Conservation (phyloP, 2,888 invertebrate genomes). For the Euplexia lucipara region DNA sequence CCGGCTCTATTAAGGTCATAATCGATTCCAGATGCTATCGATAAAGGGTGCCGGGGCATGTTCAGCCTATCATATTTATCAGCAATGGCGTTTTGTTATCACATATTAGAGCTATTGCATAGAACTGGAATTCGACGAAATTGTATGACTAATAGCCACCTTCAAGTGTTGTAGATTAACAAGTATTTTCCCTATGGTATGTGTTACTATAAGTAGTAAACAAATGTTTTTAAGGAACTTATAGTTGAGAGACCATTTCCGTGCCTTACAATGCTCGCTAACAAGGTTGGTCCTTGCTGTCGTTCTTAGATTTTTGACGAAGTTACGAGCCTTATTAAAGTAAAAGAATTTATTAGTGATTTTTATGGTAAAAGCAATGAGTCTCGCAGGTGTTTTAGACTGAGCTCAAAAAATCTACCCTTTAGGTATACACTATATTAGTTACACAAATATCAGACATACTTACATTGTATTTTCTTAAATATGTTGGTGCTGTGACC, state of each 20-base stretch:
- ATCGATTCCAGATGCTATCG: constrained; percentile 58
- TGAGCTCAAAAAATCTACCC: too few species aligned
- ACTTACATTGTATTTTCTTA: too few species aligned
- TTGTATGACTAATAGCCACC: constrained; percentile 5
- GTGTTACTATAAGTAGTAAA: not conserved
- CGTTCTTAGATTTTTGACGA: too few species aligned
- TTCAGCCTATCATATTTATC: constrained; percentile 36
- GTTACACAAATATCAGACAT: too few species aligned
- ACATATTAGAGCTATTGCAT: constrained; percentile 2
- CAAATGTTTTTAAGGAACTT: not conserved
- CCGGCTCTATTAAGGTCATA: constrained; percentile 44
- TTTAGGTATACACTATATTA: too few species aligned
- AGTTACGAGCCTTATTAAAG: too few species aligned
- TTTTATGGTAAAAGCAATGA: too few species aligned
- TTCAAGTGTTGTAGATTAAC: not conserved
- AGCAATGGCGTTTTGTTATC: constrained; percentile 23
- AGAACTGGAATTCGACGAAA: constrained; percentile 1
- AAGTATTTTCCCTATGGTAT: not conserved
- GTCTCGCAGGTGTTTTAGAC: too few species aligned
- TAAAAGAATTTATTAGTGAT: too few species aligned
- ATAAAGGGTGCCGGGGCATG: constrained; percentile 32
- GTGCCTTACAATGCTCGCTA: too few species aligned
- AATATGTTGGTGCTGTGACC: too few species aligned
- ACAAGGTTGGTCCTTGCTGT: not conserved
- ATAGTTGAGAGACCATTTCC: too few species aligned